Evolutionary conservation across 2,888 invertebrate genomes (phyloP).

Genomic region (Halocaridina rubra): DNA sequence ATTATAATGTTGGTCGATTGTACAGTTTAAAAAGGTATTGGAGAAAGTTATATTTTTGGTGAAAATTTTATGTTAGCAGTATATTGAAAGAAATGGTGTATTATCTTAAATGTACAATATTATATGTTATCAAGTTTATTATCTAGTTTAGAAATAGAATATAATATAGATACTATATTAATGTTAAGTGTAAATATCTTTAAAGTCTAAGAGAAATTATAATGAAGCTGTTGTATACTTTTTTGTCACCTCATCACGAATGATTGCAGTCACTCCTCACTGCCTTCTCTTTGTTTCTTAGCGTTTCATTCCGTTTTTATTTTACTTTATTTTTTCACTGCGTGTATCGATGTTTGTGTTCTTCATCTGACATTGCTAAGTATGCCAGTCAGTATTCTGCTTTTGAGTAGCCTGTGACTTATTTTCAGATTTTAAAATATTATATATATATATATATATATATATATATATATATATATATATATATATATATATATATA

Average conservation of each 20-base stretch:
- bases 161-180: not conserved
- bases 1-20: conserved; percentile 44
- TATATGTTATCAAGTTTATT: conserved; percentile 32
- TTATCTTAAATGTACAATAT: conserved; percentile 42
- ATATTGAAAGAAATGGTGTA: conserved; percentile 28
- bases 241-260: conserved; percentile 24
- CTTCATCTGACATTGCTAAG: conserved; percentile 28
- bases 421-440: conserved; percentile 29
- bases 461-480: too few species aligned
- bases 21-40: conserved; percentile 48
- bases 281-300: conserved; percentile 8
- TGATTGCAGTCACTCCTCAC: conserved; percentile 15
- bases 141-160: conserved; percentile 4
- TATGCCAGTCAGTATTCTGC: conserved; percentile 30
- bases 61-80: conserved; percentile 45
- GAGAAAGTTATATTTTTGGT: conserved; percentile 53
- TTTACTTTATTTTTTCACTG: conserved; percentile 12
- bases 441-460: too few species aligned
- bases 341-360: conserved; percentile 28
- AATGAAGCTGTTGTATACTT: conserved; percentile 22
- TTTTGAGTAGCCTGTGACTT: conserved; percentile 31
- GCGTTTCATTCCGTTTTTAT: conserved; percentile 17
- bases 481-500: too few species aligned
- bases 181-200: conserved; percentile 11
- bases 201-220: conserved; percentile 9